Evolutionary conservation across 2,888 invertebrate genomes (phyloP), one percentile per base, ranked within the genome.

Genomic region (Bibio marci): DNA sequence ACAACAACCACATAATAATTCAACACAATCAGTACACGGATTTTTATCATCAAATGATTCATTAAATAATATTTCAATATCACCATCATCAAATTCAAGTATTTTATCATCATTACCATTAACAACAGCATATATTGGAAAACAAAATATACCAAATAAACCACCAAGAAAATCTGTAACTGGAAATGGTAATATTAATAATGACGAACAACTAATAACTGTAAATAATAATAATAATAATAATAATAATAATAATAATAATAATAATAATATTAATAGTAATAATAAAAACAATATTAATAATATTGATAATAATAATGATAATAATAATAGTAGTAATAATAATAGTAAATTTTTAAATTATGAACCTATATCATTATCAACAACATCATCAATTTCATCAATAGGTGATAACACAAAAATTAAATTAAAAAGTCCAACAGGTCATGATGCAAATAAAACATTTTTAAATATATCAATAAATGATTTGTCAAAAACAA

Each of bases 1-100:
- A 12, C 62, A 62, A 39, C 37, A 40, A 26, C 33, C 38, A 19
- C 38, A 45, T 3, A 56, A 53, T n/a, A 59, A 59, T 31, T 58
- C 54, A 37, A 51, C 53, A 42, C 50, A 53, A 25, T 56, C 58
- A 12, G 35, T 56, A 43, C 49, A 54, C 10, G 58, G 57, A 22
- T 59, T 58, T 37, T 49, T 59, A 11, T 57, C 58, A 37, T 58
- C 59, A 13, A 56, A 51, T 34, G 60, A 60, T 43, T 60, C 59
- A 22, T 42, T 59, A 15, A 58, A 57, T 37, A 58, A 56, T 45
- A 49, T 50, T 15, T 50, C 56, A 25, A 43, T 48, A 4, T 2
- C 27, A 6, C 19, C 35, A 11, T 25, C 36, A 19, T 37, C 28
- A 13, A 13, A 33, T 26, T 39, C 47, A 38, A 40, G 45, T 30